Evolutionary conservation across 2,113 vertebrate species (phyloP), one percentile per base, ranked within the genome.

Genomic region (Aphyosemion australe): DNA sequence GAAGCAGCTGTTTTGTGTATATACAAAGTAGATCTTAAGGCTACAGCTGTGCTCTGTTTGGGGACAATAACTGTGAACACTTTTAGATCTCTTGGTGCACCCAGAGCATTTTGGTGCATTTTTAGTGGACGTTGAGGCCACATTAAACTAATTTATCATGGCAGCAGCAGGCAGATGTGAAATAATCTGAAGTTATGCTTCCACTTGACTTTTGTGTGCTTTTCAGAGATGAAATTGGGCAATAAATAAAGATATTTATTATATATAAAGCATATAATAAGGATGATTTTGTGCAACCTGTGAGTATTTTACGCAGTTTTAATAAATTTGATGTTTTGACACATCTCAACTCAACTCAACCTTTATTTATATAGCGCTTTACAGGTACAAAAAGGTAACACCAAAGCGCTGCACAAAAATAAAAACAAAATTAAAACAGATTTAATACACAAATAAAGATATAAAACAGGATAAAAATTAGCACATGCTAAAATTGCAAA

Each of bases 21-120:
- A 84, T 69, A 66, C 74, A 84, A 84, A 84, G 63, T 2, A 78
- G 82, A 41, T 65, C 1, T 31, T 75, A 72, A 66, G 64, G 56
- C 39, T 39, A 9, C 19, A 60, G 56, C 60, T 60, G 60, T 51
- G 19, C 9, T 20, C 51, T 47, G 19, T 61, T 74, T 56, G n/a
- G 48, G 57, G 71, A 81, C 15, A 73, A 42, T 7, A 47, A 21
- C 13, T 1, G 4, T 18, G 21, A 34, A 18, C 31, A 41, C 16
- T 6, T 11, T 59, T 37, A 21, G 53, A 20, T 43, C 54, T 46
- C 57, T 20, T 15, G 4, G 34, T 3, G 0, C 2, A 2, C 16
- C 13, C 1, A 12, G 19, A 49, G 26, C 31, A 13, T 57, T 0
- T 43, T n/a, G 6, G 18, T 12, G 0, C 31, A 58, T 45, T 65